A percentile compares a stretch with the other conserved stretches of the same genome.
Evolutionary conservation across 2,113 vertebrate genomes (phyloP).

Genomic region (Clarias macrocephalus): DNA sequence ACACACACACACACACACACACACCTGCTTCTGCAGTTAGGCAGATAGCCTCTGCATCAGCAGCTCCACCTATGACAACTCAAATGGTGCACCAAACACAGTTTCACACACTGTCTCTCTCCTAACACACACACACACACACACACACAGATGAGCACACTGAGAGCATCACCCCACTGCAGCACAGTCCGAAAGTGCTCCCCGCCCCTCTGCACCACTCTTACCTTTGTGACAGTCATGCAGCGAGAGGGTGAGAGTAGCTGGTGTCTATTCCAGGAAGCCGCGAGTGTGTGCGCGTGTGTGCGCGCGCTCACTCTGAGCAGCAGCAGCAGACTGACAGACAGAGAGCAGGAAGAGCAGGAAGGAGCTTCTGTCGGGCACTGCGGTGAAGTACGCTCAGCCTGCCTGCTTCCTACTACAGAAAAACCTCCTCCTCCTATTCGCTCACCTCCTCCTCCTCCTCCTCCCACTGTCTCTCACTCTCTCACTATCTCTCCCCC

Average conservation of each 20-base stretch:
- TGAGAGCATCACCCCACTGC: constrained; percentile 43
- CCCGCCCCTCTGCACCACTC: constrained; percentile 46
- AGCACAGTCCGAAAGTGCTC: background rate
- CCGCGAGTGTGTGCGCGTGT: background rate
- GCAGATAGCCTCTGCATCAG: background rate
- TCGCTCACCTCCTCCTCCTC: constrained; percentile 47
- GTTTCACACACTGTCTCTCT: background rate
- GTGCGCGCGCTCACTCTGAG: constrained; percentile 8
- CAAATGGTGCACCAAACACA: constrained; percentile 43
- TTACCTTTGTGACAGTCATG: constrained; percentile 95
- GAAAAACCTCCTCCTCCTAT: constrained; percentile 64
- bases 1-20: constrained; percentile 17
- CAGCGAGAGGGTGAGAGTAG: constrained; percentile 76
- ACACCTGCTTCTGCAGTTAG: constrained; percentile 13
- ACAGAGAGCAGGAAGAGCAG: constrained; percentile 36
- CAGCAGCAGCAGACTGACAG: constrained; percentile 9
- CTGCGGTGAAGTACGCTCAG: constrained; percentile 73
- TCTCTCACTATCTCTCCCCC: constrained; percentile 35
- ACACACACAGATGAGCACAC: constrained; percentile 32
- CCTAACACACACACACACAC: constrained; percentile 23
- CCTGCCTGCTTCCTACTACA: constrained; percentile 68
- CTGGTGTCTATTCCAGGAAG: constrained; percentile 64
- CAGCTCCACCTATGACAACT: constrained; percentile 29
- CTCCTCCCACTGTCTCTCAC: constrained; percentile 39
- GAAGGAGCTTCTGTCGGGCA: constrained; percentile 45